A percentile compares a stretch with the other conserved stretches of the same genome.
phyloP scores from a whole-genome alignment of 1,140 invertebrate genomes.

The Drosophila melanogaster region DNA sequence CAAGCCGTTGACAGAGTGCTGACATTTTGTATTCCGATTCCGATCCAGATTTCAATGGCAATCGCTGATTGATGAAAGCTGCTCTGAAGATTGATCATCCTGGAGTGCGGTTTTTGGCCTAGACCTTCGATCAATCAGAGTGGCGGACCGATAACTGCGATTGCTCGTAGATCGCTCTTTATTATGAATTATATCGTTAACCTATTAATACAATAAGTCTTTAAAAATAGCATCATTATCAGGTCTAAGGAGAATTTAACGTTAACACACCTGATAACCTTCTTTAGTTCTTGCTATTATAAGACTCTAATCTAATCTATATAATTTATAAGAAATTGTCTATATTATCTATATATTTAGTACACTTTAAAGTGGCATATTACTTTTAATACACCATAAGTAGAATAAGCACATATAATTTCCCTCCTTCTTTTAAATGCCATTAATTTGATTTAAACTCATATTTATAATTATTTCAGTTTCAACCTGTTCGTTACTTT shows the following conservation, averaged over 20 bases:
- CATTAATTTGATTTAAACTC: no score
- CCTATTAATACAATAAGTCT: neutral
- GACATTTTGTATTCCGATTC: constrained; percentile 67
- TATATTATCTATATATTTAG: no score
- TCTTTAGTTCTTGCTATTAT: no score
- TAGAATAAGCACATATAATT: no score
- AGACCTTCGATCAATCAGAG: constrained; percentile 40
- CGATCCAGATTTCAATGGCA: constrained; percentile 61
- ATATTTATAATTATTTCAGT: neutral
- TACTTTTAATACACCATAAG: no score
- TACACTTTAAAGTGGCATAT: no score
- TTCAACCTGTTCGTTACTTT: neutral
- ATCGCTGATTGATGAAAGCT: constrained; percentile 61
- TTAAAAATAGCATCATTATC: neutral
- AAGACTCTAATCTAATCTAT: no score
- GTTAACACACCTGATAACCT: no score
- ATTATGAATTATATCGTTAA: neutral
- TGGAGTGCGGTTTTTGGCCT: constrained; percentile 21
- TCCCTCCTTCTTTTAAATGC: no score
- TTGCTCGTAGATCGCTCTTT: neutral
- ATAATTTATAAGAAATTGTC: no score
- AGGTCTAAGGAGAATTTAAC: no score
- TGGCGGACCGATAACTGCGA: constrained; percentile 8
- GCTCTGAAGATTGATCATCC: constrained; percentile 60
- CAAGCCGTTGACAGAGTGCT: constrained; percentile 61